Conservation (phyloP, 2,888 invertebrate genomes). For the Drosophila meridionalis region DNA sequence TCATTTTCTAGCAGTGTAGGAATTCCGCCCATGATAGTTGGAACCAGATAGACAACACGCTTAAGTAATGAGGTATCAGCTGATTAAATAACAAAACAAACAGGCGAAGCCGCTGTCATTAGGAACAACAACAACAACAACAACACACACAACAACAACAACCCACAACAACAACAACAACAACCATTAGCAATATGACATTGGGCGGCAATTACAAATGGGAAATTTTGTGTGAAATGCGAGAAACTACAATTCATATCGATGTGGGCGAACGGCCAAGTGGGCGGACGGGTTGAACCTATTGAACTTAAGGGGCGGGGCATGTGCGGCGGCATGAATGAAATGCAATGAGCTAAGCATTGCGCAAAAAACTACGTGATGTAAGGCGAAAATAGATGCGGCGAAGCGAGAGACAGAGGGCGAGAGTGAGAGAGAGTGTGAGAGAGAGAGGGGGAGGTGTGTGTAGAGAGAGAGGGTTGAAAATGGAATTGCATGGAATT, state of each 20-base stretch:
- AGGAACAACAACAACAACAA: constrained; percentile 13
- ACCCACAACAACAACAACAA: constrained; percentile 1
- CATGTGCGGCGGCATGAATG: constrained; percentile 57
- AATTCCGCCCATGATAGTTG: constrained; percentile 14
- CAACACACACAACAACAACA: not conserved
- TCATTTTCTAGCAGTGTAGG: constrained; percentile 2
- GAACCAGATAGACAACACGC: constrained; percentile 12
- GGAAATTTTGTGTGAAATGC: constrained; percentile 37
- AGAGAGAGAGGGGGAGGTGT: not conserved
- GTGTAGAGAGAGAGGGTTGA: not conserved
- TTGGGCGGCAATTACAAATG: constrained; percentile 61
- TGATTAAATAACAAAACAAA: constrained; percentile 23
- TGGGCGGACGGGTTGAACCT: constrained; percentile 9
- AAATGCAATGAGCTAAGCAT: constrained; percentile 57
- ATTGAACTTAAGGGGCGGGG: constrained; percentile 13
- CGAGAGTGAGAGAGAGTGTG: not conserved
- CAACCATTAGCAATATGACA: constrained; percentile 50
- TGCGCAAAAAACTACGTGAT: constrained; percentile 24
- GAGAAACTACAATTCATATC: constrained; percentile 29
- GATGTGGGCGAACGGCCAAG: constrained; percentile 2
- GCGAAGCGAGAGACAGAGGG: constrained; percentile 7
- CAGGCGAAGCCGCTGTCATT: constrained; percentile 7
- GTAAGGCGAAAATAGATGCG: constrained; percentile 28
- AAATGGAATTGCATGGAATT: constrained; percentile 41
- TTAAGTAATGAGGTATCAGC: constrained; percentile 26